Conservation (phyloP, 1,140 invertebrate species). For the Xylocopa sonorina region DNA sequence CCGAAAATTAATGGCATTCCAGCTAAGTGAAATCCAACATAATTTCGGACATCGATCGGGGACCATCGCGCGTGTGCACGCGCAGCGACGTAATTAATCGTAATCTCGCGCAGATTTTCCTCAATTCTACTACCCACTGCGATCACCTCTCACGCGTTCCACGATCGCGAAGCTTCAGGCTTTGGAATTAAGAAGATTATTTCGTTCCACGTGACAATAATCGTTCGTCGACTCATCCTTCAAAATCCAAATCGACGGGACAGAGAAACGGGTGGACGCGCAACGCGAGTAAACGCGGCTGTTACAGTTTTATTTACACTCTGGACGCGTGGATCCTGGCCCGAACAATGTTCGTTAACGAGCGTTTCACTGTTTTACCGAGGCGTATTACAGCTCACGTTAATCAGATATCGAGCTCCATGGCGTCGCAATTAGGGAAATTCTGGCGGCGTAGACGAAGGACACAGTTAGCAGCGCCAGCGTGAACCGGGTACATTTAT, state of each 20-base stretch:
- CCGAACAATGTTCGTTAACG: slow-evolving; percentile 41
- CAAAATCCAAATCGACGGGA: too few relatives aligned
- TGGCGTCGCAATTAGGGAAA: slow-evolving; percentile 34
- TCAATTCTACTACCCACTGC: too few relatives aligned
- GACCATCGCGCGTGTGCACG: neutral
- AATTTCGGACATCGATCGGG: neutral
- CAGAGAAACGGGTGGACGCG: too few relatives aligned
- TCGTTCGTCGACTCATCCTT: too few relatives aligned
- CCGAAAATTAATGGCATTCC: neutral
- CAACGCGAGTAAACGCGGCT: neutral
- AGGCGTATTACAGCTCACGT: neutral
- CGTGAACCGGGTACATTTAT: slow-evolving; percentile 28
- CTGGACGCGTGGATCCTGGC: neutral
- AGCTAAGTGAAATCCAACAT: neutral
- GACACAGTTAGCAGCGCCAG: neutral
- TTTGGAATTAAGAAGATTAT: too few relatives aligned
- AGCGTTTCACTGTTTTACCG: slow-evolving; percentile 26
- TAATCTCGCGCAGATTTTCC: neutral
- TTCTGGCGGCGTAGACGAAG: neutral
- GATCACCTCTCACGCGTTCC: neutral
- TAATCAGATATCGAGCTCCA: slow-evolving; percentile 40
- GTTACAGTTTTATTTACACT: neutral
- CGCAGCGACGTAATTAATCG: slow-evolving; percentile 14
- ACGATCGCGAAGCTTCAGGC: too few relatives aligned
- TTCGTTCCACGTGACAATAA: neutral